Base-by-base conservation (phyloP, 2,888 invertebrate genomes). In the Caenorhabditis sp. region DNA sequence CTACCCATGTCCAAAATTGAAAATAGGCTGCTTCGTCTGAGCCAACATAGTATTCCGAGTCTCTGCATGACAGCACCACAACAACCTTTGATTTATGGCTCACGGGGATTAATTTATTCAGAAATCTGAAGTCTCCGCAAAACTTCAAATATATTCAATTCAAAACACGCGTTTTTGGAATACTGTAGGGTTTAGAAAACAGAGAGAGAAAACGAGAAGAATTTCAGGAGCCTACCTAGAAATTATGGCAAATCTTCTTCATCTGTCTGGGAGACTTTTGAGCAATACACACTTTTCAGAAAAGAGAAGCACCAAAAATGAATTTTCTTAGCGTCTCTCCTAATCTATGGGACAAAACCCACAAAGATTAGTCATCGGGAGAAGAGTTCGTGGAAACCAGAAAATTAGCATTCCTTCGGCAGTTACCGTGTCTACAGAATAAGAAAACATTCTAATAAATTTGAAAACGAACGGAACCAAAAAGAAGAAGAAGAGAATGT, bases 341-440 rank as follows among this genome's bases (percentile, higher is more conserved):
- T 8, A n/a, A 47, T 47, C 47, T 26, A 54, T 8, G 44, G 10
- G 7, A 19, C 49, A 8, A 49, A 49, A 49, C 22, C 49, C 49
- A 54, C 54, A 54, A 28, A 28, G 28, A 24, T 47, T 47, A 70
- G 44, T 70, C 56, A 56, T 28, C 19, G 31, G 2, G 22, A 49
- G 35, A 22, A 44, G 44, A 70, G 44, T 59, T 47, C 72, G 56
- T 6, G 47, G n/a, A 58, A 72, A 59, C 28, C 56, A 14, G 31
- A n/a, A 58, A 70, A 72, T 72, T 72, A 22, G 72, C 47, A 72
- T 72, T 72, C 72, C 1, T 22, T 12, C 19, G 22, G n/a, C 47
- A 12, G 26, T n/a, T 59, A 19, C 26, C 54, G 54, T 54, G 6
- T 26, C 19, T n/a, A 31, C 47, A 72, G 56, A 19, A 22, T 16